A percentile compares a stretch with the other conserved stretches of the same genome.
phyloP scores from a whole-genome alignment of 2,113 vertebrate species.

The Poecilia latipinna region DNA sequence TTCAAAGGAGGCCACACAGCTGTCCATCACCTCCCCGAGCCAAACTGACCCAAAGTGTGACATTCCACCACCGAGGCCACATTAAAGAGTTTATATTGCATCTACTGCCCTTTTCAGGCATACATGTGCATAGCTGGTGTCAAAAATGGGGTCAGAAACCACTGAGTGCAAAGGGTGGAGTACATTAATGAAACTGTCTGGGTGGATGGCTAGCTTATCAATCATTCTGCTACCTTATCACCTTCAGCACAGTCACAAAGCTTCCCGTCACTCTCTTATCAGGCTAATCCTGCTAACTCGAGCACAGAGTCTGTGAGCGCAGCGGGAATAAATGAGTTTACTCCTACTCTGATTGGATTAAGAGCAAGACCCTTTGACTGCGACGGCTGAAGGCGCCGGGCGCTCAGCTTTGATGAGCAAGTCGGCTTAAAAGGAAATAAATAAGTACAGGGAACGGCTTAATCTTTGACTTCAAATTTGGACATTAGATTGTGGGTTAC shows the following conservation, averaged over 20 bases:
- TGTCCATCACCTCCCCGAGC: constrained; percentile 35
- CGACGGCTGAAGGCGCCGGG: constrained; percentile 22
- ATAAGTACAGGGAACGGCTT: background rate
- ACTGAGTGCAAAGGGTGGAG: constrained; percentile 12
- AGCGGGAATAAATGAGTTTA: constrained; percentile 74
- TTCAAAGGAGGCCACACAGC: background rate
- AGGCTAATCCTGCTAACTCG: constrained; percentile 72
- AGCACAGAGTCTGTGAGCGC: constrained; percentile 49
- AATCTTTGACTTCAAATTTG: background rate
- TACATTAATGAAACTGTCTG: constrained; percentile 16
- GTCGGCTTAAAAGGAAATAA: constrained; percentile 22
- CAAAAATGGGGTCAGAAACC: background rate
- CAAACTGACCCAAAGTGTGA: constrained; percentile 1
- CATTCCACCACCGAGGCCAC: constrained; percentile 19
- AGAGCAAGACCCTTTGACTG: constrained; percentile 44
- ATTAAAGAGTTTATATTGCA: constrained; percentile 4
- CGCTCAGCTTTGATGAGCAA: constrained; percentile 40
- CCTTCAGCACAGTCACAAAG: constrained; percentile 35
- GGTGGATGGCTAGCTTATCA: constrained; percentile 51
- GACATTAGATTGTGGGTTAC: background rate
- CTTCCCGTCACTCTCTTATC: constrained; percentile 62
- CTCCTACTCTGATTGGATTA: constrained; percentile 76
- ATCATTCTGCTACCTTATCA: constrained; percentile 61
- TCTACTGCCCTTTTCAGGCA: background rate
- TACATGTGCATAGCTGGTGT: constrained; percentile 10